A percentile compares a stretch with the other conserved stretches of the same genome.
Evolutionary conservation across 2,888 invertebrate genomes (phyloP).

Genomic region (Mesoligia furuncula): DNA sequence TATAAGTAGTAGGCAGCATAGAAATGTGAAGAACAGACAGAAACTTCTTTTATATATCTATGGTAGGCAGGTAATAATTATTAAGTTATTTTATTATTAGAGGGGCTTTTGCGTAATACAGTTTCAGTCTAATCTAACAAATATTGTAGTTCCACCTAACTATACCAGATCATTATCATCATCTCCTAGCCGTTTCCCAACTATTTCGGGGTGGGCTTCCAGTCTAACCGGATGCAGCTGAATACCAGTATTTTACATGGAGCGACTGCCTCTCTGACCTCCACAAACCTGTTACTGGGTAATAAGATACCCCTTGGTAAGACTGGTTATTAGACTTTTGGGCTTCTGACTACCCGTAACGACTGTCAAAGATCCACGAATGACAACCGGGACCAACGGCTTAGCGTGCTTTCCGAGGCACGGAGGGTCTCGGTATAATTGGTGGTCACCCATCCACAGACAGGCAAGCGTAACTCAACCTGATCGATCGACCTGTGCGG

Average conservation of each 20-base stretch:
- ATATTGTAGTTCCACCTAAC: neutral
- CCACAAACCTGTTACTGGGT: no score
- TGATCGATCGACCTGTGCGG: neutral
- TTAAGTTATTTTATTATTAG: neutral
- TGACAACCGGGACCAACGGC: no score
- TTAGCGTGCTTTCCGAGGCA: no score
- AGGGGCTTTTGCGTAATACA: neutral
- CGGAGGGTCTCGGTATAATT: neutral
- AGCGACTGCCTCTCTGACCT: neutral
- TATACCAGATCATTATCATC: neutral
- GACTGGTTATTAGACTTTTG: neutral
- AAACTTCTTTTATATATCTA: no score
- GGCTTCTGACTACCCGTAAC: neutral
- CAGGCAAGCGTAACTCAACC: neutral
- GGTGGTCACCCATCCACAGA: no score
- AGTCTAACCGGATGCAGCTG: neutral
- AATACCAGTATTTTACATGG: neutral
- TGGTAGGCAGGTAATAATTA: slow-evolving; percentile 1
- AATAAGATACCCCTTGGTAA: neutral
- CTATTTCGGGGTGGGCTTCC: neutral
- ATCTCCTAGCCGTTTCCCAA: neutral
- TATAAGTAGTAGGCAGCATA: neutral
- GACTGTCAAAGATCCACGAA: neutral
- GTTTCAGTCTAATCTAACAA: neutral
- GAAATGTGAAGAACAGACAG: no score